Conservation (phyloP, 2,113 vertebrate genomes). For the Microtus richardsoni region DNA sequence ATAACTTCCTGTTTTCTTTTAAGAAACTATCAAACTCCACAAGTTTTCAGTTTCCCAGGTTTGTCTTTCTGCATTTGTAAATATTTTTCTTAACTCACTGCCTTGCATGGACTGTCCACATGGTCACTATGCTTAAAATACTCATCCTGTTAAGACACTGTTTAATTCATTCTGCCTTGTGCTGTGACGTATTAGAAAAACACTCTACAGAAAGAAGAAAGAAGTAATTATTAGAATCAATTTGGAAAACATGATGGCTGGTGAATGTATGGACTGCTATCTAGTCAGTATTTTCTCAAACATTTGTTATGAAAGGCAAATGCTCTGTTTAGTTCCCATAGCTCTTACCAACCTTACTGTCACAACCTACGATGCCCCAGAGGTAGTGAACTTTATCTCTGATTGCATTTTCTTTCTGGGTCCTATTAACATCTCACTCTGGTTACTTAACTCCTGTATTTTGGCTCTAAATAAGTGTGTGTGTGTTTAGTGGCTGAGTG, state of each 20-base stretch:
- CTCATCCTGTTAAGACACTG: background rate
- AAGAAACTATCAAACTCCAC: background rate
- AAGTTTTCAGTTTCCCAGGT: constrained; percentile 16
- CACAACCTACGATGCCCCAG: background rate
- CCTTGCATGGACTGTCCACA: background rate
- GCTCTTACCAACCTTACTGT: background rate
- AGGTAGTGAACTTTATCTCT: background rate
- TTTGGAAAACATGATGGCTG: background rate
- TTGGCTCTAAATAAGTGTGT: background rate
- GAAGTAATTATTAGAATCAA: background rate
- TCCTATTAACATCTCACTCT: background rate
- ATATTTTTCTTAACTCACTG: constrained; percentile 8
- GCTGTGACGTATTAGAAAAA: background rate
- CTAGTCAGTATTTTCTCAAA: constrained; percentile 8
- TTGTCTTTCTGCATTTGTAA: constrained; percentile 56
- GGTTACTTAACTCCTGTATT: background rate
- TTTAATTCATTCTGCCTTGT: background rate
- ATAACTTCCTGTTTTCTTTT: background rate
- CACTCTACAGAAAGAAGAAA: constrained; percentile 21
- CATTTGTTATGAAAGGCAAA: background rate
- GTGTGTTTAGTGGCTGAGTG: background rate
- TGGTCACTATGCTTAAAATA: background rate
- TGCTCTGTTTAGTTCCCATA: background rate
- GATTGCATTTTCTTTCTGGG: background rate
- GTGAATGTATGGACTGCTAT: background rate